phyloP scores from a whole-genome alignment of 2,113 vertebrate species.

The Plectropomus leopardus region DNA sequence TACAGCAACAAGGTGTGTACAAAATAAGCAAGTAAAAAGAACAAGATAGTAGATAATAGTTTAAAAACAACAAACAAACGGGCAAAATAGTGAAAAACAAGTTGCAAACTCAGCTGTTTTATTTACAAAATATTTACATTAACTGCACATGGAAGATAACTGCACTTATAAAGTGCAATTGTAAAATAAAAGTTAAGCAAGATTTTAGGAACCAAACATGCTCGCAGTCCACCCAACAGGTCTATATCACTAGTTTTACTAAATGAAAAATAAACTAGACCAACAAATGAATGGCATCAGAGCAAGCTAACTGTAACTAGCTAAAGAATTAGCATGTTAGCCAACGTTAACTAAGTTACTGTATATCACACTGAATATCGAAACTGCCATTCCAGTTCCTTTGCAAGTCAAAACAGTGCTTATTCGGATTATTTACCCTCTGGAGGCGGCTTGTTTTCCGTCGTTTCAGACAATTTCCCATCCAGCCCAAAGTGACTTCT shows the following conservation, averaged over 20 bases:
- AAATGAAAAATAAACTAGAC: not conserved
- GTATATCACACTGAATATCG: not conserved
- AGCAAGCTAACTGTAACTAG: not conserved
- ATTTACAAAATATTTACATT: too few species aligned
- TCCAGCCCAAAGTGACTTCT: constrained; percentile 4
- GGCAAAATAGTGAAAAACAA: too few species aligned
- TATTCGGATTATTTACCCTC: constrained; percentile 2
- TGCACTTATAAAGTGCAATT: too few species aligned
- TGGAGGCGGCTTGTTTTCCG: not conserved
- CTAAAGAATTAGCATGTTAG: constrained; percentile 12
- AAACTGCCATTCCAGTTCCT: not conserved
- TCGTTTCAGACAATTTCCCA: constrained; percentile 24
- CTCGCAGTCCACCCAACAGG: not conserved
- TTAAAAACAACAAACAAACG: too few species aligned
- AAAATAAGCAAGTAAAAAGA: too few species aligned
- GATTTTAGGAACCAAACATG: not conserved
- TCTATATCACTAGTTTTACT: not conserved
- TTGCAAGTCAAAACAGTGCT: not conserved
- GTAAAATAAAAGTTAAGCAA: too few species aligned
- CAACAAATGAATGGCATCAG: not conserved
- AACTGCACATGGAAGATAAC: too few species aligned
- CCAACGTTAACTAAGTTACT: not conserved
- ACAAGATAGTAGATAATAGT: too few species aligned
- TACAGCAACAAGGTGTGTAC: too few species aligned
- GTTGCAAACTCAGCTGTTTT: too few species aligned